Evolutionary conservation across 1,140 invertebrate species (phyloP).

Genomic region (Drosophila ercepeae): DNA sequence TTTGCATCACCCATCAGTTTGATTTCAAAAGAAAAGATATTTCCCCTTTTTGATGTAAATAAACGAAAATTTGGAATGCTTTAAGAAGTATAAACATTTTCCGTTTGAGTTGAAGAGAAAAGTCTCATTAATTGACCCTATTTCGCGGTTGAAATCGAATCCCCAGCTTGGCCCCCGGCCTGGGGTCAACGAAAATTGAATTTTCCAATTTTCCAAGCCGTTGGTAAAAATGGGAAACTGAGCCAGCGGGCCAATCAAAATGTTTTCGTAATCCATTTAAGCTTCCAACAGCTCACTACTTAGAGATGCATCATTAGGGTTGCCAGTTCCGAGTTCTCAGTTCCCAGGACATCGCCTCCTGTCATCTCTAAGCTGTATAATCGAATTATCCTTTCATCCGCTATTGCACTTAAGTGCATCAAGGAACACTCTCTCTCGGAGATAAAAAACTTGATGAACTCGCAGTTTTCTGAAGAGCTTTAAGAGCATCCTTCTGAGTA

Average conservation of each 20-base stretch:
- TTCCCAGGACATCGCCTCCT: too few species aligned
- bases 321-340: too few species aligned
- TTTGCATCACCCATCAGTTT: conserved; percentile 57
- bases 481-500: conserved; percentile 12
- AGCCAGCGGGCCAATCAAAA: conserved; percentile 47
- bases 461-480: conserved; percentile 19
- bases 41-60: conserved; percentile 57
- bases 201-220: conserved; percentile 20
- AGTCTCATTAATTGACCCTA: background rate
- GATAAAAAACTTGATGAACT: conserved; percentile 27
- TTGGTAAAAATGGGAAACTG: background rate
- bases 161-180: conserved; percentile 23
- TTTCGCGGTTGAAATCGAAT: conserved; percentile 33
- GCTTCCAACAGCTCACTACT: conserved; percentile 21
- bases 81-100: background rate
- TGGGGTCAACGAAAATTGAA: conserved; percentile 45
- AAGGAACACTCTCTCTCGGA: background rate
- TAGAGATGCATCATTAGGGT: conserved; percentile 59
- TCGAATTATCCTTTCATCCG: conserved; percentile 13
- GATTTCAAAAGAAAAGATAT: conserved; percentile 19
- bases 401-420: conserved; percentile 33
- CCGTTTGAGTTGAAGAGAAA: background rate
- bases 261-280: conserved; percentile 73
- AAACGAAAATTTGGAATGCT: conserved; percentile 21
- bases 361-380: conserved; percentile 57